These are phyloP conservation scores for Hydraecia micacea DNA, from an alignment of 2,888 invertebrate species.

Conservation along the genomic window DNA sequence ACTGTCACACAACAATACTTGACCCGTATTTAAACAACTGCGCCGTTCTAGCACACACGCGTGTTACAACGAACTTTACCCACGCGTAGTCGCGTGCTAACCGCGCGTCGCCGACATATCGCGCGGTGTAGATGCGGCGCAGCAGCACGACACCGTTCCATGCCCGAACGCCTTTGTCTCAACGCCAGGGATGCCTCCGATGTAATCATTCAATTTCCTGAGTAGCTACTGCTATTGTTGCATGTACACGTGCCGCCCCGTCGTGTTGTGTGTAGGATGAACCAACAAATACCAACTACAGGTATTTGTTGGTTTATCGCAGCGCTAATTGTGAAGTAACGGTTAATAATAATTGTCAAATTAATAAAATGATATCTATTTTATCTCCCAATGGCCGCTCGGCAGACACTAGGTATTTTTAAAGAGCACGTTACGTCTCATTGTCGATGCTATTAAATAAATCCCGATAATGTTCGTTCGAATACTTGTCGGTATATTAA, in stretches of 20 bases:
- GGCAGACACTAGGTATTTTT: too few species aligned
- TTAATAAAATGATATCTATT: neutral
- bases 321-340: neutral
- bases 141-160: neutral
- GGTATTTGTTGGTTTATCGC: neutral
- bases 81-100: too few species aligned
- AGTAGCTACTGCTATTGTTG: neutral
- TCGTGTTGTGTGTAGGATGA: neutral
- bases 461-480: neutral
- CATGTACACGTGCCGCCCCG: too few species aligned
- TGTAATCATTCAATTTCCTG: conserved; percentile 25
- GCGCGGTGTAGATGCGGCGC: neutral
- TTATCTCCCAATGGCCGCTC: neutral
- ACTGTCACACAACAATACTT: neutral
- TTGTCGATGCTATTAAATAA: neutral
- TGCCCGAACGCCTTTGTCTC: conserved; percentile 16
- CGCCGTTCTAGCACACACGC: neutral
- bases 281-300: too few species aligned
- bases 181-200: conserved; percentile 22
- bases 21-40: neutral
- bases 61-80: neutral
- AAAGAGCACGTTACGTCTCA: neutral
- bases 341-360: neutral
- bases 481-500: conserved; percentile 19
- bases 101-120: neutral